Evolutionary conservation across 2,113 vertebrate species (phyloP).

Genomic region (Passer montanus): DNA sequence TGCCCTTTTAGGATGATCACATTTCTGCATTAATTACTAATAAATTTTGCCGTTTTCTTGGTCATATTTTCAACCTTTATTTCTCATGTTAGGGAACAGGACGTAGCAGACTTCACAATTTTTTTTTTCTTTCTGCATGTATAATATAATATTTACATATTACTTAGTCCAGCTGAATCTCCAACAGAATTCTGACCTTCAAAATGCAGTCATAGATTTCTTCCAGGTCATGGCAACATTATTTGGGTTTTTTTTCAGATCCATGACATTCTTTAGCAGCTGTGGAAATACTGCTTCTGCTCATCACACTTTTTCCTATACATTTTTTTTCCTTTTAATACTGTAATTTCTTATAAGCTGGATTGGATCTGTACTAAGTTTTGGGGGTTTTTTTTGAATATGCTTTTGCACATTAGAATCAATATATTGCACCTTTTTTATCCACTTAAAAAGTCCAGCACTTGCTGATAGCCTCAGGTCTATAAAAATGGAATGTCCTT

Average conservation of each 20-base stretch:
- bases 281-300: background rate
- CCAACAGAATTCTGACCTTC: background rate
- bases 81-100: background rate
- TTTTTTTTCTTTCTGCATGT: background rate
- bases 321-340: background rate
- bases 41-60: background rate
- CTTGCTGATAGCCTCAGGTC: slow-evolving; percentile 63
- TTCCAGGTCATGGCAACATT: background rate
- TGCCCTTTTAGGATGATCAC: background rate
- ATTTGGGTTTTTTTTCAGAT: background rate
- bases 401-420: slow-evolving; percentile 16
- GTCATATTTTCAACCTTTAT: background rate
- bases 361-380: background rate
- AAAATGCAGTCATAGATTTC: background rate
- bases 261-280: background rate
- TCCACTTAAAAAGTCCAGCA: slow-evolving; percentile 46
- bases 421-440: slow-evolving; percentile 39
- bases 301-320: background rate
- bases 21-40: background rate
- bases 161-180: background rate
- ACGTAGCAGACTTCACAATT: background rate
- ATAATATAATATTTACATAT: background rate
- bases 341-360: background rate
- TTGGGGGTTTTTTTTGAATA: background rate
- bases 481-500: slow-evolving; percentile 70